Evolutionary conservation across 2,797 vertebrate genomes (phyloP), one percentile per base, ranked within the genome.

Genomic region (Rhinella marina): DNA sequence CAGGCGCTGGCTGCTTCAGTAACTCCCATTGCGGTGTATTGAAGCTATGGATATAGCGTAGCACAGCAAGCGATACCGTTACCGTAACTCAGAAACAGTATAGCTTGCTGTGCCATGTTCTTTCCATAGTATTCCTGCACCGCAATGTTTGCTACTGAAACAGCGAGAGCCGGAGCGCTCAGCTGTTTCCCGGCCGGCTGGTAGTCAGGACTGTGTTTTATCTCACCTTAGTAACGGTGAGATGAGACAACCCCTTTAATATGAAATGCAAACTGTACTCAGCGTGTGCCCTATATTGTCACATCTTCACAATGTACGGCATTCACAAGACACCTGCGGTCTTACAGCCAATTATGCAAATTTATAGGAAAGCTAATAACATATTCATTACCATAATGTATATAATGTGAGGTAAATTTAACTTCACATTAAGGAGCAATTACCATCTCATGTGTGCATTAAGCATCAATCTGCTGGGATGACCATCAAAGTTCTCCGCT

Each of bases 381-480:
- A 52, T 75, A 75, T 48, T 75, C 48, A 75, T 73, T 23, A 41
- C 14, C 11, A 12, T 23, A 27, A 48, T n/a, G 41, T 41, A 75
- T 52, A 75, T 75, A 75, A 75, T 75, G 41, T 23, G 48, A 50
- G 41, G 50, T 75, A 52, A 21, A 75, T 75, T 70, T 52, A 50
- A 75, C 21, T 52, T 21, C 48, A 52, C 19, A 12, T 75, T 75
- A 23, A 50, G 21, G 19, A 52, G 70, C 17, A 73, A 73, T 73
- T 73, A 73, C 48, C 32, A 73, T 73, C 17, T 48, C 32, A 73
- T 73, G 4, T 3, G 9, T 72, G 68, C 68, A 72, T 72, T 48
- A 21, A 48, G 17, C 6, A 73, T 78, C 50, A 56, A 19, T 56
- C 76, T 78, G 52, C 19, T 75, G 32, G 72, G 72, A 27, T 50